Evolutionary conservation across 2,797 vertebrate species (phyloP), one percentile per base, ranked within the genome.

Genomic region (Valencia hispanica): DNA sequence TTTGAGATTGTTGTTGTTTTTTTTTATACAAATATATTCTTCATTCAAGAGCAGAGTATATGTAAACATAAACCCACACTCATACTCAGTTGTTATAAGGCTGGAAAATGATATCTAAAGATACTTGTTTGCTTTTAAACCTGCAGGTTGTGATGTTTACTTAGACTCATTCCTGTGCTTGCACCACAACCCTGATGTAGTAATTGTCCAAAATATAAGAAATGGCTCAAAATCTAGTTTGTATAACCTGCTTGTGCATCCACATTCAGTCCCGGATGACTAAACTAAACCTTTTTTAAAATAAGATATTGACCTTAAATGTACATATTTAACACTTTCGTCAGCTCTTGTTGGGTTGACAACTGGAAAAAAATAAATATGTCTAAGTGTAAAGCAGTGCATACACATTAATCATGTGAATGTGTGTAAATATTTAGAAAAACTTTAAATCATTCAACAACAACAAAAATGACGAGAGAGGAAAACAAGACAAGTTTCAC

Each of bases 371-470:
- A 1, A 22, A n/a, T 77, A 36, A 74, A 55, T 11, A 10, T 34
- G 27, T 27, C 68, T 11, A 36, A 39, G 8, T 63, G 14, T 10
- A 57, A 30, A 34, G 11, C 11, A 22, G 32, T 6, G 25, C 14
- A 36, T 43, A 14, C 53, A 71, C 66, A 74, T 73, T 61, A 27
- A 36, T 74, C 20, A 11, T 39, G 66, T 79, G 55, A 47, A 41
- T 70, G 70, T 74, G 36, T 70, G 61, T 81, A 63, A 51, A 78
- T 55, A 41, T 70, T 53, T 80, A 22, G 82, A 73, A 93, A 75
- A 11, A 39, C 9, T 65, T 10, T n/a, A 39, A 66, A 27, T 25
- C 22, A 14, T n/a, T 88, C 86, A n/a, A 55, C 0, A 11, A 39
- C 3, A 39, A 39, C 3, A 39, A 39, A 39, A 39, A 39, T 8